Evolutionary conservation across 1,140 invertebrate genomes (phyloP).

Genomic region (Zaprionus kolodkinae): DNA sequence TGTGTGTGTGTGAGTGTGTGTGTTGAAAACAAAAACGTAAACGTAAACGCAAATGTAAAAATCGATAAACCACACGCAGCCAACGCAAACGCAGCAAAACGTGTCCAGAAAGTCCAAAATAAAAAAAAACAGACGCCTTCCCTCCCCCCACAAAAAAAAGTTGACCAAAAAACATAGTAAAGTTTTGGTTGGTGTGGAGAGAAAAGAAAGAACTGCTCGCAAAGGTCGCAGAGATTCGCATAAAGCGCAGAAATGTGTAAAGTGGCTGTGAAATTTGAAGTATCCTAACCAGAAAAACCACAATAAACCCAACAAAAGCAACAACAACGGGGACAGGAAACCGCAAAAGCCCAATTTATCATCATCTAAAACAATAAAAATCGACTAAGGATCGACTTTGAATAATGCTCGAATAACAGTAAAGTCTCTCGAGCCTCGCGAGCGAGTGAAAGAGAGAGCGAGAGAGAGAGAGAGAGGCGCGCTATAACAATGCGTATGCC

Average conservation of each 20-base stretch:
- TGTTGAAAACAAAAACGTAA: slow-evolving; percentile 71
- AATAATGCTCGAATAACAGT: slow-evolving; percentile 59
- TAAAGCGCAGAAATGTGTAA: slow-evolving; percentile 75
- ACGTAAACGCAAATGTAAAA: slow-evolving; percentile 81
- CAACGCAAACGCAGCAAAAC: slow-evolving; percentile 76
- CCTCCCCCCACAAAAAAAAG: slow-evolving; percentile 33
- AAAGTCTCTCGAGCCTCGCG: slow-evolving; percentile 17
- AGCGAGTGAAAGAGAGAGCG: slow-evolving; percentile 2
- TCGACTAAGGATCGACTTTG: slow-evolving; percentile 22
- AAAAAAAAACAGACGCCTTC: not conserved
- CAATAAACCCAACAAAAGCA: slow-evolving; percentile 28
- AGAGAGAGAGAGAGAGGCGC: slow-evolving; percentile 28
- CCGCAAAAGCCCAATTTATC: slow-evolving; percentile 49
- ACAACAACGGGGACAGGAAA: slow-evolving; percentile 24
- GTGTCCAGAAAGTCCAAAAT: slow-evolving; percentile 46
- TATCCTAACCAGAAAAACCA: slow-evolving; percentile 59
- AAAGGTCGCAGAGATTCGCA: slow-evolving; percentile 20
- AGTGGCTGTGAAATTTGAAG: slow-evolving; percentile 79
- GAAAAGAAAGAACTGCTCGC: slow-evolving; percentile 10
- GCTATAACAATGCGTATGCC: slow-evolving; percentile 42
- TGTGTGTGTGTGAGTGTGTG: slow-evolving; percentile 57
- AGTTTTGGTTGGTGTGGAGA: slow-evolving; percentile 41
- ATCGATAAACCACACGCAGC: slow-evolving; percentile 81
- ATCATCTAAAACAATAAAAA: slow-evolving; percentile 53
- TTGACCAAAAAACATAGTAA: slow-evolving; percentile 61